Percentiles rank a stretch among this genome's conserved stretches.
Conservation (phyloP, 2,113 vertebrate species). For the Amblyornis subalaris region DNA sequence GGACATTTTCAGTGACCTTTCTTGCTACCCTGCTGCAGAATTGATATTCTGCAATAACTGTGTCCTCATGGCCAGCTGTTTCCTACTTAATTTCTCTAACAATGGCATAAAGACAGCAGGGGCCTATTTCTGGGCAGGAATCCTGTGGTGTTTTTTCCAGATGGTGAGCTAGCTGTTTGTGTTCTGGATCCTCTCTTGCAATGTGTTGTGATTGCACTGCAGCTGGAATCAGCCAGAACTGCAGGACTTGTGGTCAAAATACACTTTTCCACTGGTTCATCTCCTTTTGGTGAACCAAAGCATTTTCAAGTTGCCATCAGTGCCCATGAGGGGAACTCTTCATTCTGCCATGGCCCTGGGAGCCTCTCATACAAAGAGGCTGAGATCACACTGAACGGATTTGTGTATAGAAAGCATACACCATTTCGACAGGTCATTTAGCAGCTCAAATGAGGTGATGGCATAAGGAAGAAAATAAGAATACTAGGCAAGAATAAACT, state of each 20-base stretch:
- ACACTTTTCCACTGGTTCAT: not conserved
- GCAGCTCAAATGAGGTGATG: not conserved
- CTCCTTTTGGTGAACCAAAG: not conserved
- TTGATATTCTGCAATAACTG: conserved; percentile 31
- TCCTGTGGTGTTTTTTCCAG: conserved; percentile 9
- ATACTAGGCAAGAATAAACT: not conserved
- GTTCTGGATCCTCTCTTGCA: not conserved
- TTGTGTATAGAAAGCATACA: not conserved
- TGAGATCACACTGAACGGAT: not conserved
- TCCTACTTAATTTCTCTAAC: conserved; percentile 8
- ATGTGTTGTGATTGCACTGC: not conserved
- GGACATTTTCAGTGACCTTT: not conserved
- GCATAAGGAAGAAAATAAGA: not conserved
- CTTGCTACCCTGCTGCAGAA: conserved; percentile 1
- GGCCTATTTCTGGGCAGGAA: conserved; percentile 3
- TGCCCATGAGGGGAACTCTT: not conserved
- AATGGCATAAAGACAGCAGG: not conserved
- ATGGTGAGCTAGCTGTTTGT: not conserved
- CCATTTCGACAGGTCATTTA: not conserved
- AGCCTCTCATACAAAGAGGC: not conserved
- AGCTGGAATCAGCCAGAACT: not conserved
- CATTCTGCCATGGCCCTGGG: not conserved
- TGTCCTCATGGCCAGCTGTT: conserved; percentile 18
- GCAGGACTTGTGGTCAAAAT: not conserved
- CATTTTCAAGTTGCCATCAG: not conserved